Percentiles rank a stretch among this genome's conserved stretches.
phyloP scores from a whole-genome alignment of 2,797 vertebrate genomes.

The Paguma larvata region DNA sequence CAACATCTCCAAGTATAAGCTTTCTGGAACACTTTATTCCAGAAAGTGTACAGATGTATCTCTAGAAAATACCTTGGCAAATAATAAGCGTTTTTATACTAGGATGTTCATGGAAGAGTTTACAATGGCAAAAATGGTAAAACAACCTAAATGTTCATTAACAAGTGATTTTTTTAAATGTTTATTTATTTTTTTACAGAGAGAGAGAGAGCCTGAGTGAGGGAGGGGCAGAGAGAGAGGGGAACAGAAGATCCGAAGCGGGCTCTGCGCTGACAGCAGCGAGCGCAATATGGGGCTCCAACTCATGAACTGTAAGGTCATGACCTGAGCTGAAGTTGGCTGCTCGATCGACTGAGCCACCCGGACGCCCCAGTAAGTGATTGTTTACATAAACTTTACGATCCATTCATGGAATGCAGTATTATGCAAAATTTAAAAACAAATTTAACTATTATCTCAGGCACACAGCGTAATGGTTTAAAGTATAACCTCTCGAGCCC shows the following conservation, averaged over 20 bases:
- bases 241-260: too few relatives aligned
- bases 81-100: slow-evolving; percentile 14
- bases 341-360: too few relatives aligned
- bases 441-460: slow-evolving; percentile 27
- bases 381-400: not conserved
- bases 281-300: too few relatives aligned
- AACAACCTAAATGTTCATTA: not conserved
- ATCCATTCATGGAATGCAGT: not conserved
- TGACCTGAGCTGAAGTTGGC: too few relatives aligned
- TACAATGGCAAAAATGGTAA: not conserved
- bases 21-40: not conserved
- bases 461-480: not conserved
- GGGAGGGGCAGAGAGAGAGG: too few relatives aligned
- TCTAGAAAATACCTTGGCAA: not conserved
- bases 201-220: too few relatives aligned
- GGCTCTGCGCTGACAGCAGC: too few relatives aligned
- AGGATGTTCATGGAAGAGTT: not conserved
- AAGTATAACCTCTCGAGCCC: not conserved
- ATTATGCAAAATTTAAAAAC: not conserved
- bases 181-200: too few relatives aligned
- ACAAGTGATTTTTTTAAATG: not conserved
- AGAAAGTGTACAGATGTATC: slow-evolving; percentile 31
- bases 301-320: too few relatives aligned
- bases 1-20: not conserved
- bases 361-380: not conserved